Conservation (phyloP, 1,140 invertebrate species). For the Lepeophtheirus salmonis region DNA sequence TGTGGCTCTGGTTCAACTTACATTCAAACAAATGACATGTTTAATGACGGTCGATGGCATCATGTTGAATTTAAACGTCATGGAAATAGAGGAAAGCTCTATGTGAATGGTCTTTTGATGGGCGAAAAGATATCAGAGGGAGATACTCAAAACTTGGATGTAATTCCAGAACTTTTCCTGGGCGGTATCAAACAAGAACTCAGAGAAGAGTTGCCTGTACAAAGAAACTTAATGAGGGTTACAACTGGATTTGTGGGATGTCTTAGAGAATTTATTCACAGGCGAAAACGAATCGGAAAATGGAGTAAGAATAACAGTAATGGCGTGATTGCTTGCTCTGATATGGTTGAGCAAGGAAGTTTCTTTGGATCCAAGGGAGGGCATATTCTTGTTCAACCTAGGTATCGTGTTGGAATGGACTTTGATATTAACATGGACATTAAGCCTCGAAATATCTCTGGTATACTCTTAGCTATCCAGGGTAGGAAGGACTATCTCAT, state of each 20-base stretch:
- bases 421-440: slow-evolving; percentile 68
- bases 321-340: slow-evolving; percentile 55
- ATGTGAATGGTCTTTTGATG: slow-evolving; percentile 32
- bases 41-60: slow-evolving; percentile 78
- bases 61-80: slow-evolving; percentile 37
- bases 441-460: slow-evolving; percentile 59
- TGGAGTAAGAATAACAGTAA: slow-evolving; percentile 25
- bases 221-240: slow-evolving; percentile 7
- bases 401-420: slow-evolving; percentile 50
- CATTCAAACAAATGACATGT: slow-evolving; percentile 34
- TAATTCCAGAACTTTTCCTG: slow-evolving; percentile 12
- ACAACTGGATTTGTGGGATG: slow-evolving; percentile 11
- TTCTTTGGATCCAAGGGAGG: slow-evolving; percentile 61
- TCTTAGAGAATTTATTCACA: not conserved
- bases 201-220: not conserved
- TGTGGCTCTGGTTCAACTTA: slow-evolving; percentile 46
- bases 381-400: slow-evolving; percentile 32
- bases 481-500: slow-evolving; percentile 59
- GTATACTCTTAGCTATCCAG: slow-evolving; percentile 52
- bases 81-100: slow-evolving; percentile 28
- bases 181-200: slow-evolving; percentile 6
- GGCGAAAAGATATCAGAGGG: slow-evolving; percentile 6
- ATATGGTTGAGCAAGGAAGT: slow-evolving; percentile 60
- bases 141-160: slow-evolving; percentile 18
- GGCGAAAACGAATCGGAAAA: not conserved